A percentile compares a stretch with the other conserved stretches of the same genome.
Conservation (phyloP, 1,140 invertebrate species). For the Globodera rostochiensis region DNA sequence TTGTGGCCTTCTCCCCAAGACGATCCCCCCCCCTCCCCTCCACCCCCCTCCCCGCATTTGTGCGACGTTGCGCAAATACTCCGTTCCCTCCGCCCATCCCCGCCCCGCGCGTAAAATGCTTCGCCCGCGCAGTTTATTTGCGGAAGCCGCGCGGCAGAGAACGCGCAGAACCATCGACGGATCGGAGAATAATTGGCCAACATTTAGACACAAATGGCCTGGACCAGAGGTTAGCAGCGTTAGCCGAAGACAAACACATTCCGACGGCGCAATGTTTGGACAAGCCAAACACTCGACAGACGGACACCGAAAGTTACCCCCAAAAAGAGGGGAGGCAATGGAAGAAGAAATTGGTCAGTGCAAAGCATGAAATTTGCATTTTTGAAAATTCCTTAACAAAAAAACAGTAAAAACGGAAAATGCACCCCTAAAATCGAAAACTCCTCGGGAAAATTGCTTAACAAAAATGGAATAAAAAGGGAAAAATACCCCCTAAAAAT, state of each 20-base stretch:
- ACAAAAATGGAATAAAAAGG: too few relatives aligned
- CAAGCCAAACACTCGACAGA: not conserved
- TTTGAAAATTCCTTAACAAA: too few relatives aligned
- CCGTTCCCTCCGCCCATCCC: not conserved
- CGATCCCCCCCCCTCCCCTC: too few relatives aligned
- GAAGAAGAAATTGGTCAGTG: too few relatives aligned
- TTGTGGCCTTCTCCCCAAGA: too few relatives aligned
- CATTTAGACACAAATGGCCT: not conserved
- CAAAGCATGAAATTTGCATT: too few relatives aligned
- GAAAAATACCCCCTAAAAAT: too few relatives aligned
- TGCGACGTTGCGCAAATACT: not conserved
- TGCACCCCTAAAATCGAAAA: too few relatives aligned
- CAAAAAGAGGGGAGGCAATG: too few relatives aligned
- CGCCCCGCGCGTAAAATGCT: not conserved
- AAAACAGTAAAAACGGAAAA: too few relatives aligned
- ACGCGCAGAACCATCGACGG: not conserved
- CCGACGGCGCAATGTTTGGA: not conserved
- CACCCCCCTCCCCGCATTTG: too few relatives aligned
- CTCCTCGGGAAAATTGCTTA: too few relatives aligned
- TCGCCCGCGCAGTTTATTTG: not conserved
- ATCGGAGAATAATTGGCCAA: not conserved
- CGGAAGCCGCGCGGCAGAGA: not conserved
- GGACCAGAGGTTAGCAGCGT: not conserved
- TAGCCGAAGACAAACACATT: not conserved
- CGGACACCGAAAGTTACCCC: not conserved